Evolutionary conservation across 2,113 vertebrate species (phyloP).

Genomic region (Cheirogaleus medius): DNA sequence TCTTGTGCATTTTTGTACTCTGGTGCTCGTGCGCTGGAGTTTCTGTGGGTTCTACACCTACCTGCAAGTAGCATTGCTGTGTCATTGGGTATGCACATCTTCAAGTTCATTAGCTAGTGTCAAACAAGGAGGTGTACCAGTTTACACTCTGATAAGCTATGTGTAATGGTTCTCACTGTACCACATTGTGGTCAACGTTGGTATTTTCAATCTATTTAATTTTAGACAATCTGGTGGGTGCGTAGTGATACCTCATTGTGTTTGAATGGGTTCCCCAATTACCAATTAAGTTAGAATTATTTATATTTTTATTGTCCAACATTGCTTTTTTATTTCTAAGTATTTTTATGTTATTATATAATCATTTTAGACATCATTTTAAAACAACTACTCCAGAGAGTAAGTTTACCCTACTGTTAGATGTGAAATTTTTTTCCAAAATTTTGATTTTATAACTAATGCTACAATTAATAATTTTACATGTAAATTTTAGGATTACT

Average conservation of each 20-base stretch:
- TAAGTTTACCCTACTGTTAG: neutral
- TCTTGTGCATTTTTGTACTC: neutral
- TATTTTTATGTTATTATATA: neutral
- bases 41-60: neutral
- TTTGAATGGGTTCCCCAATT: neutral
- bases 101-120: neutral
- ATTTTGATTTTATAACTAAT: neutral
- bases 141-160: neutral
- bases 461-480: neutral
- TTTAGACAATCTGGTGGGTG: neutral
- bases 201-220: neutral
- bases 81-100: neutral
- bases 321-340: neutral
- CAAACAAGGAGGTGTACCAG: neutral
- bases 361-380: conserved; percentile 1
- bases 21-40: too few species aligned
- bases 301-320: neutral
- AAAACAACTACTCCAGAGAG: neutral
- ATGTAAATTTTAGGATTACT: conserved; percentile 13
- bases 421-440: neutral
- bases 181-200: neutral
- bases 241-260: neutral
- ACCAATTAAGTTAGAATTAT: neutral
- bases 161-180: neutral
- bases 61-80: neutral